Conservation (phyloP, 92 coral and sea anemone genomes). For the Siderastrea radians region DNA sequence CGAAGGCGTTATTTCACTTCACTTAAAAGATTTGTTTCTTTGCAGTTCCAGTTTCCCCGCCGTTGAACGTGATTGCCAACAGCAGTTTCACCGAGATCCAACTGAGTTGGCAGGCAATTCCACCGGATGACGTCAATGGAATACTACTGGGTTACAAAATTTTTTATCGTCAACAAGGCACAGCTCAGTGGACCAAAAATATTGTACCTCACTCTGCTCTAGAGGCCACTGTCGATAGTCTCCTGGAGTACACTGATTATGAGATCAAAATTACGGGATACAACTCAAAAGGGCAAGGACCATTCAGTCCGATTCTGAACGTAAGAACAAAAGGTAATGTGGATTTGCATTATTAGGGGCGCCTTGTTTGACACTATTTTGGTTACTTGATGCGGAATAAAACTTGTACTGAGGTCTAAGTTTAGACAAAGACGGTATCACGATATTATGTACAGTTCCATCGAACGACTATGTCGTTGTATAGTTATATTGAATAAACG, state of each 20-base stretch:
- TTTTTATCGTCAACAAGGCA: neutral
- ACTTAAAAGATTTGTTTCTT: neutral
- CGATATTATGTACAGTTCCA: too few species aligned
- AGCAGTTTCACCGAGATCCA: neutral
- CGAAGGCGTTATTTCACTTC: too few species aligned
- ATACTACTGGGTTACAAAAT: neutral
- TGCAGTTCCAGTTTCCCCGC: constrained; percentile 5
- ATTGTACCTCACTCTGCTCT: neutral
- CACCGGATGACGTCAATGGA: neutral
- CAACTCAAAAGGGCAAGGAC: neutral
- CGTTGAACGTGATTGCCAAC: neutral
- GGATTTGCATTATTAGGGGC: neutral
- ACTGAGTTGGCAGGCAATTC: neutral
- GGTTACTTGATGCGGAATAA: neutral
- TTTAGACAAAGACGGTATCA: too few species aligned
- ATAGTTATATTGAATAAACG: too few species aligned
- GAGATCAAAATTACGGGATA: neutral
- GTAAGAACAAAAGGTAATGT: neutral
- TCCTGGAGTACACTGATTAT: neutral
- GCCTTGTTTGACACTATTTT: neutral
- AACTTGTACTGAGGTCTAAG: too few species aligned
- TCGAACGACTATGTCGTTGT: too few species aligned
- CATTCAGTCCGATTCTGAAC: neutral
- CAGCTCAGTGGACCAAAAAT: neutral
- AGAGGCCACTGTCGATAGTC: neutral